Evolutionary conservation across 2,888 invertebrate species (phyloP).

Genomic region (Callyntrura sp.): DNA sequence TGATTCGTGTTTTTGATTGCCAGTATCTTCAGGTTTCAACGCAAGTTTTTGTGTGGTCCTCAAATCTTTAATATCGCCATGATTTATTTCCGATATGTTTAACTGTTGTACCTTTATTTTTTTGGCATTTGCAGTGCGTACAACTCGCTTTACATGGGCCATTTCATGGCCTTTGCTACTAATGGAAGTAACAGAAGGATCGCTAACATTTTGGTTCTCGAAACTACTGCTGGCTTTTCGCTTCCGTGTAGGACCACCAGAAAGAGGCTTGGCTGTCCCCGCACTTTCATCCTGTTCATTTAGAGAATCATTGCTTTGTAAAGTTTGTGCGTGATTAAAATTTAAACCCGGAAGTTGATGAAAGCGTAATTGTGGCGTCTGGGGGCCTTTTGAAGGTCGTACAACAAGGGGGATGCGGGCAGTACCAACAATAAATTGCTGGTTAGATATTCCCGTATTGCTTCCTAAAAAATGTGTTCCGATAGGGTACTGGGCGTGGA

Average conservation of each 20-base stretch:
- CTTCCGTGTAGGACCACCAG: no score
- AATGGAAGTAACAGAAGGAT: no score
- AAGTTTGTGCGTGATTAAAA: slow-evolving; percentile 2
- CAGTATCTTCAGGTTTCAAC: not conserved
- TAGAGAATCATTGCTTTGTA: not conserved
- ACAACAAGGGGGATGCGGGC: not conserved
- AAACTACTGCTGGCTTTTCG: no score
- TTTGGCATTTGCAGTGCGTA: no score
- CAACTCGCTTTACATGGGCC: no score
- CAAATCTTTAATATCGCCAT: not conserved
- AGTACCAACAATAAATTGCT: not conserved
- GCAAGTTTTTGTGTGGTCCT: not conserved
- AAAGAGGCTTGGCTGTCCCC: not conserved
- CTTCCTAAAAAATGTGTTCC: not conserved
- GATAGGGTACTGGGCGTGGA: not conserved
- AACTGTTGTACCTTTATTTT: no score
- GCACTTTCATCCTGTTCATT: not conserved
- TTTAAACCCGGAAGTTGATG: slow-evolving; percentile 29
- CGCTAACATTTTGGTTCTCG: no score
- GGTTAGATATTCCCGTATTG: not conserved
- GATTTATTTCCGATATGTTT: no score
- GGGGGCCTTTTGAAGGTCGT: not conserved
- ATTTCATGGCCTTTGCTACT: no score
- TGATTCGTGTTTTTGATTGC: not conserved
- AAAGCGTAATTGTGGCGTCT: not conserved